Evolutionary conservation across 2,888 invertebrate genomes (phyloP), one percentile per base, ranked within the genome.

Genomic region (Athrips mouffetella): DNA sequence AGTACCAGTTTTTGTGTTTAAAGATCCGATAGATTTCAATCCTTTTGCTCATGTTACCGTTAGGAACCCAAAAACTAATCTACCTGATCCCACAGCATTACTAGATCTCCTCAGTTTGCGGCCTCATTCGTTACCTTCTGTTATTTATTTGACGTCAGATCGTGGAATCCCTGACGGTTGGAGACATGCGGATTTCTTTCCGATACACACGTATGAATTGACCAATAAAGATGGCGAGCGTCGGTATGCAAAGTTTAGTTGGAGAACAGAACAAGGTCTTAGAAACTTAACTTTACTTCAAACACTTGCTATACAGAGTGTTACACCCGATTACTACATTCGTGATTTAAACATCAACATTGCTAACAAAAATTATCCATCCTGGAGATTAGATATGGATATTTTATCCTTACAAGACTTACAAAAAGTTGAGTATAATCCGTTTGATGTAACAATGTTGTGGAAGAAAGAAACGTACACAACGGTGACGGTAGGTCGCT

Each of bases 121-220:
- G 35, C 95, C 97, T 0, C 96, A 97, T 76, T 89, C 92, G 0
- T 90, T 92, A 3, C 95, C 97, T 70, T 94, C 94, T 3, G 18
- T 91, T 8, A 85, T 94, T 70, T 92, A 96, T 85, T 76, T 96
- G 52, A 93, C 94, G 63, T 91, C 94, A 5, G 97, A 98, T 79
- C 91, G 95, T 60, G 98, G 98, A 8, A 93, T 94, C 54, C 97
- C 98, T 0, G 94, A 96, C 73, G 97, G 97, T 4, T 94, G 92
- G 75, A 91, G 97, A 48, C 93, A 93, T 76, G 97, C 98, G 96
- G 94, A 98, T 65, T 94, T 94, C 30, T 98, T 96, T 65, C 95
- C 96, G 1, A 94, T 94, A 0, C 97, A 98, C 72, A 94, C 96
- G 0, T 98, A 95, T 75, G 96, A 96, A 75, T 73, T 97, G 51